Evolutionary conservation across 2,113 vertebrate genomes (phyloP).

Genomic region (Probosciger aterrimus): DNA sequence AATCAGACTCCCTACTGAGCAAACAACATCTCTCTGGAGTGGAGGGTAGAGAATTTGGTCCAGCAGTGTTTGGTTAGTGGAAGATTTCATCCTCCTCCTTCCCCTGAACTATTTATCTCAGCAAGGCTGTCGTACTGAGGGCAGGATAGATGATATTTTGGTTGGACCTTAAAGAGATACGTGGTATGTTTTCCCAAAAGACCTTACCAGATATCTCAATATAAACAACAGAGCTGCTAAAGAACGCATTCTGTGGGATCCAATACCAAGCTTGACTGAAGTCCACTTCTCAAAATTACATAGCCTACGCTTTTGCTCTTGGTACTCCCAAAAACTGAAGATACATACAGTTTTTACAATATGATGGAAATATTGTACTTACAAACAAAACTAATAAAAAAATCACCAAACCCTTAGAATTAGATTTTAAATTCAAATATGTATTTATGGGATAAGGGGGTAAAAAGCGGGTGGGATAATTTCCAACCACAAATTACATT

Average conservation of each 20-base stretch:
- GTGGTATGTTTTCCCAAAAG: conserved; percentile 49
- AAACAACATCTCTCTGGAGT: conserved; percentile 31
- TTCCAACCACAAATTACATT: not conserved
- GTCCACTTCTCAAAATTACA: not conserved
- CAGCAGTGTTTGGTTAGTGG: conserved; percentile 39
- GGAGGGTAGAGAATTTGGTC: conserved; percentile 37
- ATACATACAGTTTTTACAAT: not conserved
- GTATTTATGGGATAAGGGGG: not conserved
- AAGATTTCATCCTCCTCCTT: not conserved
- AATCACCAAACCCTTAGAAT: not conserved
- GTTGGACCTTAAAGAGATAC: conserved; percentile 46
- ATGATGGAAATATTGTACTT: not conserved
- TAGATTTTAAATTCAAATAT: not conserved
- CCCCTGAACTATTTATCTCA: conserved; percentile 38
- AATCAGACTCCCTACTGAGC: conserved; percentile 41
- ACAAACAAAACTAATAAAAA: not conserved
- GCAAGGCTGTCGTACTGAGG: conserved; percentile 12
- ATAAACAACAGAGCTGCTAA: conserved; percentile 32
- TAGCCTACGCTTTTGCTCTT: not conserved
- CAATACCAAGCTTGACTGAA: not conserved
- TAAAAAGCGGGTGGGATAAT: not conserved
- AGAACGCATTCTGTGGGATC: conserved; percentile 26
- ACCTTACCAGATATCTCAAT: conserved; percentile 20
- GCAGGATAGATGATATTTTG: conserved; percentile 48
- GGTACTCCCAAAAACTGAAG: not conserved